Percentiles rank a stretch among this genome's conserved stretches.
Conservation (phyloP, 1,140 invertebrate species). For the Fopius arisanus region DNA sequence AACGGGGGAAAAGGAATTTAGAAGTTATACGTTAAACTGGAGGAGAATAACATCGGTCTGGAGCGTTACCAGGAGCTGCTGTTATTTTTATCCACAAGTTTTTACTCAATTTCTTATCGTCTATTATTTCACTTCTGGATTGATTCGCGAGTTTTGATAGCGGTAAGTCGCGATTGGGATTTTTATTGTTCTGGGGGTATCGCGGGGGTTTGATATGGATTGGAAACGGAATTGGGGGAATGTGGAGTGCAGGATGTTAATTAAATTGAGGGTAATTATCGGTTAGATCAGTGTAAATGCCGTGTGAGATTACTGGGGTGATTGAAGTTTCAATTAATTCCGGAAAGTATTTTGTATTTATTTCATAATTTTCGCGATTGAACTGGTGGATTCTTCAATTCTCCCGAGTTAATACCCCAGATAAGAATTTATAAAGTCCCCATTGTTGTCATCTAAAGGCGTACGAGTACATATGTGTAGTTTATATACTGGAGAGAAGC, state of each 20-base stretch:
- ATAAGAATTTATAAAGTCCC: not conserved
- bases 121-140: not conserved
- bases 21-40: constrained; percentile 32
- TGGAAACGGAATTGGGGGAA: too few relatives aligned
- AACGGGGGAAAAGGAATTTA: constrained; percentile 18
- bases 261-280: too few relatives aligned
- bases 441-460: not conserved
- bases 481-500: not conserved
- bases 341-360: too few relatives aligned
- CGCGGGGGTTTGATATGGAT: too few relatives aligned
- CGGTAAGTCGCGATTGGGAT: not conserved
- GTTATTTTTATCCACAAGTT: not conserved
- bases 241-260: too few relatives aligned
- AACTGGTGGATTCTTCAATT: not conserved
- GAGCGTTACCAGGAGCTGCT: not conserved
- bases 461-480: not conserved
- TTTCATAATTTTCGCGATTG: too few relatives aligned
- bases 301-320: too few relatives aligned
- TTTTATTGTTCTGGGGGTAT: too few relatives aligned
- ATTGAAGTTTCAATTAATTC: too few relatives aligned
- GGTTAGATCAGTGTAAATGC: too few relatives aligned
- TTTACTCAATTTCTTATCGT: not conserved
- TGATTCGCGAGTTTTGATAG: not conserved
- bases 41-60: not conserved
- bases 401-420: not conserved